Percentiles rank a stretch among this genome's conserved stretches.
Conservation (phyloP, 2,797 vertebrate species). For the Cossypha caffra region DNA sequence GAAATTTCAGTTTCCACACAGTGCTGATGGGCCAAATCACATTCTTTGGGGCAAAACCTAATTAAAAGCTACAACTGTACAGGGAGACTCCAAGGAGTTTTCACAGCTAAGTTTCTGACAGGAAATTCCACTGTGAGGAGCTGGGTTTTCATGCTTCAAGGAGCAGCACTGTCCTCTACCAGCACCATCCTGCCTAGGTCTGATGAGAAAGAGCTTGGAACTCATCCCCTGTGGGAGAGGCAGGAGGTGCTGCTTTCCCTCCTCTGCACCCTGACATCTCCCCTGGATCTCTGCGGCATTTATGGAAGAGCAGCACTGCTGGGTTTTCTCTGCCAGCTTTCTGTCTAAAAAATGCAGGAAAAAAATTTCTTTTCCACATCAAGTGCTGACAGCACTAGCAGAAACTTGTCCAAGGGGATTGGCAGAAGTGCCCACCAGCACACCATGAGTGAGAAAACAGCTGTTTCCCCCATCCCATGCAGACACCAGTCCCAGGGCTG, state of each 20-base stretch:
- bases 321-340: not conserved
- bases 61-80: not conserved
- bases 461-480: rapidly evolving
- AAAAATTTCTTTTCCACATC: constrained; percentile 23
- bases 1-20: constrained; percentile 27
- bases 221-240: not conserved
- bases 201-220: not conserved
- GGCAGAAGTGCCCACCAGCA: constrained; percentile 31
- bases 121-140: not conserved
- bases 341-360: not conserved
- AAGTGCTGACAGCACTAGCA: constrained; percentile 8
- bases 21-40: not conserved
- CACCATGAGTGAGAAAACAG: not conserved
- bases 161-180: not conserved
- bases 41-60: not conserved
- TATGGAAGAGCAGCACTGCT: not conserved
- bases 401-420: not conserved
- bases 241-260: not conserved
- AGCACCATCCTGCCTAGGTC: not conserved
- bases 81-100: not conserved
- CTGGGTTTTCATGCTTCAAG: not conserved
- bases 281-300: not conserved
- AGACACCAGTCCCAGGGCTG: not conserved
- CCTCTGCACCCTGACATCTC: not conserved
- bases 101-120: not conserved